Percentiles rank a stretch among this genome's conserved stretches.
These are phyloP conservation scores for Tapirus terrestris DNA, from an alignment of 2,113 vertebrate genomes.

Conservation along the genomic window DNA sequence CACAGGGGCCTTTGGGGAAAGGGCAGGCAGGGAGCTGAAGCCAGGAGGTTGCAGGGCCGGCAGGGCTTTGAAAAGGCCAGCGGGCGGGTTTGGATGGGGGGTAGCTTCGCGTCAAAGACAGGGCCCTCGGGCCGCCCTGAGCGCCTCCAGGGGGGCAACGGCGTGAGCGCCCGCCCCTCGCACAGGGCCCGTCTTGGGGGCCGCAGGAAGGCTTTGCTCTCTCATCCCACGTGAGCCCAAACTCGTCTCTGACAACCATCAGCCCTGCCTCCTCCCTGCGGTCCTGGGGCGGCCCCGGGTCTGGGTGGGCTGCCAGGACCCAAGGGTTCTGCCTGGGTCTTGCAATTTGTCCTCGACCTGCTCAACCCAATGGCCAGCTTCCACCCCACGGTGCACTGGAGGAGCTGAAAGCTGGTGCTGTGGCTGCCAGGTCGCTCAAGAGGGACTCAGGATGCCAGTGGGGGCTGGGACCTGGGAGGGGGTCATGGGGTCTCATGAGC, in stretches of 20 bases:
- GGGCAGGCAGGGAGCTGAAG: background rate
- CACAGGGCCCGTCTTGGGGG: background rate
- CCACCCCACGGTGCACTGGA: accelerated
- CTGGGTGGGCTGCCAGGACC: background rate
- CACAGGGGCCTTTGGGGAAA: background rate
- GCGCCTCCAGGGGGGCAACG: background rate
- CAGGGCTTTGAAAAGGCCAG: background rate
- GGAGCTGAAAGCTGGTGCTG: accelerated
- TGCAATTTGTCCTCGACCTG: background rate
- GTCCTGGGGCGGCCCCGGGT: accelerated
- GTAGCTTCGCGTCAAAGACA: background rate
- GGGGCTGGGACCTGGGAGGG: too few species aligned
- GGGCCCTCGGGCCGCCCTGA: background rate
- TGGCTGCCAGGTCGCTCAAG: background rate
- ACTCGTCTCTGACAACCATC: accelerated
- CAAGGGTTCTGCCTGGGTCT: too few species aligned
- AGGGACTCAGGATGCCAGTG: accelerated
- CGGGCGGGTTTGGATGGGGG: background rate
- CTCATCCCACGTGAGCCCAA: accelerated
- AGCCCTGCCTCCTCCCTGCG: background rate
- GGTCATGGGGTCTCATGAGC: accelerated
- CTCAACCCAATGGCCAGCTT: background rate
- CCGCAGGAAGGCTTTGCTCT: background rate
- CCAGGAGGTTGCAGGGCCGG: background rate
- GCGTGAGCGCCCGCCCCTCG: accelerated